Evolutionary conservation across 2,797 vertebrate genomes (phyloP).

Genomic region (Agapornis canus): DNA sequence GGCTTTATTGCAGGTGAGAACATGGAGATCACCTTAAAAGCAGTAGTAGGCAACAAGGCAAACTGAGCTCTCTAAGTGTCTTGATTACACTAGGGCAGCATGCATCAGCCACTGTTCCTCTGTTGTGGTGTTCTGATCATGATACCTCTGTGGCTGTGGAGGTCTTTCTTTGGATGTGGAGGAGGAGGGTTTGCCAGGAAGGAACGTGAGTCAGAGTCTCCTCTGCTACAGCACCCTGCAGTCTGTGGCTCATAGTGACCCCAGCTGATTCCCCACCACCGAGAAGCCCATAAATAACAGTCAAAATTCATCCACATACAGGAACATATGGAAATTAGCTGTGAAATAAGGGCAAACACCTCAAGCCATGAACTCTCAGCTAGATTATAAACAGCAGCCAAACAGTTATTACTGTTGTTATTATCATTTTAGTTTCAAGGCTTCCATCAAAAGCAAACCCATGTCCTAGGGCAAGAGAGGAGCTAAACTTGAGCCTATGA

Average conservation of each 20-base stretch:
- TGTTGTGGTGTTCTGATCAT: not conserved
- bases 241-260: not conserved
- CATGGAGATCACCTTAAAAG: not conserved
- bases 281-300: not conserved
- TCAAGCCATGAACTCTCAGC: not conserved
- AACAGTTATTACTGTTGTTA: not conserved
- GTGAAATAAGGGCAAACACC: not conserved
- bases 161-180: fast-evolving
- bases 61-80: not conserved
- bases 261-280: not conserved
- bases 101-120: not conserved
- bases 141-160: not conserved
- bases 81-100: fast-evolving
- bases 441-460: not conserved
- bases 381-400: not conserved
- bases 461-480: not conserved
- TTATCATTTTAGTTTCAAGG: not conserved
- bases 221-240: not conserved
- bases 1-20: not conserved
- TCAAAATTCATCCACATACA: not conserved
- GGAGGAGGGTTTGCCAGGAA: not conserved
- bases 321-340: not conserved
- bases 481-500: not conserved
- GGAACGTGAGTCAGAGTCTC: fast-evolving
- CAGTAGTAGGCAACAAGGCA: not conserved